Base-by-base conservation (phyloP, 2,797 vertebrate genomes). In the Poecilia gillii region DNA sequence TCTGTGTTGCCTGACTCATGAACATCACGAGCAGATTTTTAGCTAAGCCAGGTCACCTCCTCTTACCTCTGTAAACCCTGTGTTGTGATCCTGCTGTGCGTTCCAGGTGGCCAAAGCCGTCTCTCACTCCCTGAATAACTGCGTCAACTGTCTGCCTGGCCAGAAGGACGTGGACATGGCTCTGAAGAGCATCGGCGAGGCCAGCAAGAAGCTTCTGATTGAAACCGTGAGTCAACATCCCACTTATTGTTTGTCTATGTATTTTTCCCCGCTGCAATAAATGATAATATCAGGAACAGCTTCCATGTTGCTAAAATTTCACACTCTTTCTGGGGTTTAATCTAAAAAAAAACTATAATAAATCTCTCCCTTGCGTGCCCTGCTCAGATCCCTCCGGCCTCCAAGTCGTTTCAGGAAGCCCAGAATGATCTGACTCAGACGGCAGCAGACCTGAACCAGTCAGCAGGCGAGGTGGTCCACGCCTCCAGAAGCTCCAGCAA, bases 141-240 rank as follows among this genome's bases (percentile, higher is more conserved):
- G 99, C 0, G 99, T 99, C 83, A 99, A 99, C 92, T 99, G 98
- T 91, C 96, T 99, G 72, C 99, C 99, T 6, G 99, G 99, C 28
- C 99, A 99, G 93, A 99, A 99, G 92, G 98, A 99, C 75, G 98
- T 99, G 73, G 99, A 99, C 74, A 96, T 99, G 95, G 99, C 99
- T 78, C 95, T 99, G 62, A 98, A 98, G 91, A 99, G 97, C 90
- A 99, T 99, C 1, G 98, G 98, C 1, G 99, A 99, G 86, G 97
- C 99, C 85, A 99, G 99, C 96, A 99, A 99, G 94, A 99, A 99
- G 90, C 95, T 99, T 76, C 97, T 99, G 57, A 96, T 98, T 75
- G 99, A 99, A 89, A 97, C 93, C 73, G 99, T 99, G 92, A 96
- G 97, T 82, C 72, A 79, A 9, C 36, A 18, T 25, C 20, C 11